Evolutionary conservation across 2,888 invertebrate genomes (phyloP).

Genomic region (Helicoverpa assulta): DNA sequence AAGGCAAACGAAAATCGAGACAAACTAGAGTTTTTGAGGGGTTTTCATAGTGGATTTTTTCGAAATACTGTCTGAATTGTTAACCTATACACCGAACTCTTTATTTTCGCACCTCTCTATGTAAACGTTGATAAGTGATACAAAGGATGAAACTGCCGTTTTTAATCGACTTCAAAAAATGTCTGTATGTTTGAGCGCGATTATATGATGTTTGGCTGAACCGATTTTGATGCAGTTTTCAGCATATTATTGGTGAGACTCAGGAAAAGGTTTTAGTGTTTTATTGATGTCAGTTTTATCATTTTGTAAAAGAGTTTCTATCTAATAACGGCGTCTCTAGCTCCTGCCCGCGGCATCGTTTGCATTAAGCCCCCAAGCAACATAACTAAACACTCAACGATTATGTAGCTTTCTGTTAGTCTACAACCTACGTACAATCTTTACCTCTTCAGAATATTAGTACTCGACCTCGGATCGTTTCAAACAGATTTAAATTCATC

Average conservation of each 20-base stretch:
- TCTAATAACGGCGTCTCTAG: background rate
- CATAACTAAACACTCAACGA: background rate
- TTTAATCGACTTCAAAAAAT: background rate
- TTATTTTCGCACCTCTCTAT: conserved; percentile 22
- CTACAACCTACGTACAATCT: too few relatives aligned
- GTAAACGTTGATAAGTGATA: conserved; percentile 19
- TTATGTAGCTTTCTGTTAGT: background rate
- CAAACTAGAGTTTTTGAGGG: conserved; percentile 31
- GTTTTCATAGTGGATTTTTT: conserved; percentile 40
- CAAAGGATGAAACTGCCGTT: background rate
- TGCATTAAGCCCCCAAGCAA: background rate
- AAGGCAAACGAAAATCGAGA: conserved; percentile 15
- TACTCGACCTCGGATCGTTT: too few relatives aligned
- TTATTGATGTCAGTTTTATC: too few relatives aligned
- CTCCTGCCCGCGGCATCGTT: too few relatives aligned
- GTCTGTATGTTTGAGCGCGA: too few relatives aligned
- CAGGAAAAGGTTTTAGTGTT: too few relatives aligned
- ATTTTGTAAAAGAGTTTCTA: too few relatives aligned
- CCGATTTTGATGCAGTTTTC: too few relatives aligned
- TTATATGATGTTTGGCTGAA: too few relatives aligned
- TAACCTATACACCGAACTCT: conserved; percentile 31
- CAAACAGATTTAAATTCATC: conserved; percentile 20
- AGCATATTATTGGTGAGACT: too few relatives aligned
- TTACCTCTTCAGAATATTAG: too few relatives aligned
- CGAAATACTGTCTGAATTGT: conserved; percentile 37